phyloP scores from a whole-genome alignment of 2,113 vertebrate species.

The Sturnus vulgaris region DNA sequence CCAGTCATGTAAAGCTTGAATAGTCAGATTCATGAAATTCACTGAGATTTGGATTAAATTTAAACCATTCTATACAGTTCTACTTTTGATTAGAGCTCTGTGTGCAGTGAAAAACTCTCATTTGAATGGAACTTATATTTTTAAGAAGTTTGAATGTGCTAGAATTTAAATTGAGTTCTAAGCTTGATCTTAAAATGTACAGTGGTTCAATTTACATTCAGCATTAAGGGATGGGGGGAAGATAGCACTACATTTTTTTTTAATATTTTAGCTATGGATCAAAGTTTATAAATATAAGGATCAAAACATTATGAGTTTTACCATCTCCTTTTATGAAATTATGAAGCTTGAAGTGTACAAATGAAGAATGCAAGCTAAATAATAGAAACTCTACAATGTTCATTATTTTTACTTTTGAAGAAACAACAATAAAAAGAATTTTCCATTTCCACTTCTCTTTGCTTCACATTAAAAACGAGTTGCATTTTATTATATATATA shows the following conservation, averaged over 20 bases:
- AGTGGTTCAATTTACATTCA: slow-evolving; percentile 19
- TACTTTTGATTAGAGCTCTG: slow-evolving; percentile 65
- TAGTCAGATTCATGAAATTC: slow-evolving; percentile 72
- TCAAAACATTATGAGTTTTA: not conserved
- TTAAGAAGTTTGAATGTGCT: slow-evolving; percentile 50
- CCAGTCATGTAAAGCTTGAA: slow-evolving; percentile 56
- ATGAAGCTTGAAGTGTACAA: not conserved
- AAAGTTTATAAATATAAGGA: slow-evolving; percentile 24
- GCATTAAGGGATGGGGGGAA: not conserved
- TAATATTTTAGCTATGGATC: not conserved
- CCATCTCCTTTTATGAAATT: slow-evolving; percentile 14
- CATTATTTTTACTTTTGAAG: not conserved
- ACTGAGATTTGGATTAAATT: slow-evolving; percentile 72
- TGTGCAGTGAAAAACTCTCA: slow-evolving; percentile 24
- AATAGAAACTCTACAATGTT: not conserved
- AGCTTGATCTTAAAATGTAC: slow-evolving; percentile 41
- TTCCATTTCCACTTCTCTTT: not conserved
- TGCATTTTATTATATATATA: not conserved
- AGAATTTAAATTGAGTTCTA: slow-evolving; percentile 61
- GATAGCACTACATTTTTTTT: not conserved
- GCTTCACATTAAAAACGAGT: not conserved
- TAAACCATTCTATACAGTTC: slow-evolving; percentile 62
- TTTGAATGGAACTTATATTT: slow-evolving; percentile 60
- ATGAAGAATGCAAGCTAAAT: not conserved
- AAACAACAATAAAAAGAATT: not conserved